These are phyloP conservation scores for Pelecanus crispus DNA, from an alignment of 2,113 vertebrate genomes.

Conservation along the genomic window DNA sequence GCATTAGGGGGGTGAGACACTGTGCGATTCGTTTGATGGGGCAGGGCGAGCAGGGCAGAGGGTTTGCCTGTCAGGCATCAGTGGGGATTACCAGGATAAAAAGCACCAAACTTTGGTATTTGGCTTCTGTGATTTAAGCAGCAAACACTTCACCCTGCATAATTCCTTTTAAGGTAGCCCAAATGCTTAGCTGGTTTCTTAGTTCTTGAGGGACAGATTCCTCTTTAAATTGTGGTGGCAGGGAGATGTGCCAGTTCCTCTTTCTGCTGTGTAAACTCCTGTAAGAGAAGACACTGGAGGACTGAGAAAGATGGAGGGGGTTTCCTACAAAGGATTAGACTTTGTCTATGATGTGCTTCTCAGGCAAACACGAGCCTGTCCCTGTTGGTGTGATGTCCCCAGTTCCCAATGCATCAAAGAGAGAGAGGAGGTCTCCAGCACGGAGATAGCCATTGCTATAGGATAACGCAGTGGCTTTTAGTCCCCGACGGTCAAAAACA, in stretches of 20 bases:
- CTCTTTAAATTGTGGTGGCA: background rate
- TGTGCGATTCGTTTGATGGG: fast-evolving
- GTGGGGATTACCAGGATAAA: background rate
- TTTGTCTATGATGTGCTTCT: background rate
- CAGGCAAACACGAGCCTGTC: background rate
- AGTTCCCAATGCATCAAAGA: background rate
- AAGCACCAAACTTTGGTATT: background rate
- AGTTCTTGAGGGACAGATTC: background rate
- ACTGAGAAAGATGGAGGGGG: background rate
- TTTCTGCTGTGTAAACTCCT: background rate
- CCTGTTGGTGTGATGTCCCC: background rate
- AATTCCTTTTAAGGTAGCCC: background rate
- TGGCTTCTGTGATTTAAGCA: background rate
- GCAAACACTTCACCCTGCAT: background rate
- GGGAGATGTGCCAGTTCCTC: background rate
- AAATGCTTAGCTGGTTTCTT: background rate
- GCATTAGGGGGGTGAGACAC: background rate
- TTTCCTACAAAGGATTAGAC: background rate
- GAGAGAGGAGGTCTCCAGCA: background rate
- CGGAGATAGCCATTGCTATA: background rate
- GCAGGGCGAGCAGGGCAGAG: background rate
- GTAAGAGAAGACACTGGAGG: background rate
- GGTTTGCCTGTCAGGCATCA: background rate
- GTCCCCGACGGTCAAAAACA: background rate
- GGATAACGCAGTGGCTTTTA: background rate